phyloP scores from a whole-genome alignment of 2,888 invertebrate species.

The Limnephilus auricula region DNA sequence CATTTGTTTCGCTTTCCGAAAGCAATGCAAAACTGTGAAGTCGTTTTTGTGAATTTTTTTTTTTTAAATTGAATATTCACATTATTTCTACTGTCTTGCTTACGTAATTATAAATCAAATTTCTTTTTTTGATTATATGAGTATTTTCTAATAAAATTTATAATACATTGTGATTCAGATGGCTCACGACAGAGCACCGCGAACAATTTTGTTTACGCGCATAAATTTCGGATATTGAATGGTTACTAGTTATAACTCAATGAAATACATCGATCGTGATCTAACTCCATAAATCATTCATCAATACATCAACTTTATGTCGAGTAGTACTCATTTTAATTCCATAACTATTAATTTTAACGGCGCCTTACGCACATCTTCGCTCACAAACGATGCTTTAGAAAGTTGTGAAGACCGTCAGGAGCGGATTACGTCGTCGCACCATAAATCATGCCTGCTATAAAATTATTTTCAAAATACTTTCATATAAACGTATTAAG shows the following conservation, averaged over 20 bases:
- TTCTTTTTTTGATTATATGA: neutral
- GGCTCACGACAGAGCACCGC: no score
- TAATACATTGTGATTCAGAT: neutral
- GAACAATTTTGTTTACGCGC: neutral
- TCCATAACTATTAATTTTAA: slow-evolving; percentile 16
- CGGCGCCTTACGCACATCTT: slow-evolving; percentile 31
- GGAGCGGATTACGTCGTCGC: neutral
- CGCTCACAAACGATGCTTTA: slow-evolving; percentile 22
- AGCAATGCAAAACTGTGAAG: neutral
- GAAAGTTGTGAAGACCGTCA: slow-evolving; percentile 7
- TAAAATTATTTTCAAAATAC: neutral
- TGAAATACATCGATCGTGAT: neutral
- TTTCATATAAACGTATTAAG: neutral
- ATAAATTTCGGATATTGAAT: neutral
- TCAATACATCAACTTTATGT: neutral
- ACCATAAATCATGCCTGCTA: neutral
- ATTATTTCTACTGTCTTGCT: neutral
- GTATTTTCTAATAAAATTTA: neutral
- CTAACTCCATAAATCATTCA: slow-evolving; percentile 2
- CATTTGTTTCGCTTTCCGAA: neutral
- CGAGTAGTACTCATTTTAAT: slow-evolving; percentile 3
- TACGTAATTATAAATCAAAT: neutral
- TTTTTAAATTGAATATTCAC: neutral
- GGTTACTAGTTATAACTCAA: neutral
- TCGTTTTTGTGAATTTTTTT: neutral